Evolutionary conservation across 2,888 invertebrate species (phyloP), one percentile per base, ranked within the genome.

Genomic region (Caenorhabditis sp.): DNA sequence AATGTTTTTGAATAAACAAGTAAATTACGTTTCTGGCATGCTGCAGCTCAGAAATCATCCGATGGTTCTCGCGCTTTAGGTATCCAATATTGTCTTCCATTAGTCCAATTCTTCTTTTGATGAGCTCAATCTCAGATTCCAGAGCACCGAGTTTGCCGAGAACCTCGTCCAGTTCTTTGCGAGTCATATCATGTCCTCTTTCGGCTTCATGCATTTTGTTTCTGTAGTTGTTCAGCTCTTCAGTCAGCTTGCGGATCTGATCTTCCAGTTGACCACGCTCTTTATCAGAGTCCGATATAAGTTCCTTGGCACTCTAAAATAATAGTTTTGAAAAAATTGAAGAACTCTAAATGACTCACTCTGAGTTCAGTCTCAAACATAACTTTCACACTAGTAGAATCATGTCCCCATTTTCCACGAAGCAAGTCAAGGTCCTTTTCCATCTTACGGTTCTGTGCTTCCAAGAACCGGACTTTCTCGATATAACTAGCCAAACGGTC

Each of bases 401-500:
- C 91, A 67, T 90, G 89, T 62, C 92, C 92, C 89, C 91, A 90
- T 26, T 90, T 86, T 58, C 85, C 85, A 50, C 87, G 87, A 28
- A 91, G 86, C 50, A 85, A 67, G 35, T 89, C 88, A 76, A 90
- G 76, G 70, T 90, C 90, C 28, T 85, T 86, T 28, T 87, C 86
- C 80, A 91, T 83, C 79, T 91, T 91, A 61, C 91, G 88, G 78
- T 91, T 91, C 79, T 91, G 91, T 9, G 91, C 91, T 60, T 91
- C 91, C 77, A 91, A 83, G 83, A 91, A 91, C n/a, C 91, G 90
- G 47, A 90, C 89, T 90, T 93, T 93, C 90, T 93, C 93, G 82
- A 93, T 93, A 89, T 93, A 93, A 88, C 89, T 92, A 76, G 93
- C 93, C 78, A 93, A 92, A 70, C 93, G 89, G 86, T 93, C 93